Evolutionary conservation across 2,797 vertebrate genomes (phyloP).

Genomic region (Valencia hispanica): DNA sequence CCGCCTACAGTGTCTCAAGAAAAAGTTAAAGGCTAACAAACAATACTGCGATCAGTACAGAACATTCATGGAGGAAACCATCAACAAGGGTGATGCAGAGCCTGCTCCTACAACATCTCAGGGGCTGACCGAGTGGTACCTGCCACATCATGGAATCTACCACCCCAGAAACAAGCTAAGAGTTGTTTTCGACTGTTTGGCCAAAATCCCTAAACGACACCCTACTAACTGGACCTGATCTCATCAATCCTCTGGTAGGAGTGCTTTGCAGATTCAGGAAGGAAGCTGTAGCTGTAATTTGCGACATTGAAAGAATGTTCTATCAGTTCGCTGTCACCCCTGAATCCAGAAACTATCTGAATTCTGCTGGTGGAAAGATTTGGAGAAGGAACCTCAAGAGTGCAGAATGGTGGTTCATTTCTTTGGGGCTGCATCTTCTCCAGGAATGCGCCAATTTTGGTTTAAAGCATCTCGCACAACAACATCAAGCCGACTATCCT

Average conservation of each 20-base stretch:
- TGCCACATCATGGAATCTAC: neutral
- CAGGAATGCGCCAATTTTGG: neutral
- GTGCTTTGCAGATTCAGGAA: too few relatives aligned
- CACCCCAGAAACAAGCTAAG: neutral
- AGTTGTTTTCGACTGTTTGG: neutral
- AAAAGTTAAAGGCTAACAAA: conserved; percentile 12
- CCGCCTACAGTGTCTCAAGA: conserved; percentile 9
- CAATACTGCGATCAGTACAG: conserved; percentile 25
- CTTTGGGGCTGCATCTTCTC: neutral
- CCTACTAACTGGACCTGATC: neutral
- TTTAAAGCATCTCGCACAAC: neutral
- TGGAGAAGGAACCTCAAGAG: neutral
- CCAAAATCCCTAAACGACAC: neutral
- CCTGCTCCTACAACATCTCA: neutral
- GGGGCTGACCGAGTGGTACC: neutral
- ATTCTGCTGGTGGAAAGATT: too few relatives aligned
- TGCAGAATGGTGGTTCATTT: neutral
- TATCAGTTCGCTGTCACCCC: too few relatives aligned
- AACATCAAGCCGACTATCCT: too few relatives aligned
- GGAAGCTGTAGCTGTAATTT: too few relatives aligned
- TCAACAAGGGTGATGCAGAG: conserved; percentile 19
- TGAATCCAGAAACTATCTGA: too few relatives aligned
- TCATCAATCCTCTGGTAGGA: too few relatives aligned
- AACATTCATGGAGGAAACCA: conserved; percentile 30
- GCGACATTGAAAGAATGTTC: too few relatives aligned